Evolutionary conservation across 2,888 invertebrate genomes (phyloP).

Genomic region (Panopea generosa): DNA sequence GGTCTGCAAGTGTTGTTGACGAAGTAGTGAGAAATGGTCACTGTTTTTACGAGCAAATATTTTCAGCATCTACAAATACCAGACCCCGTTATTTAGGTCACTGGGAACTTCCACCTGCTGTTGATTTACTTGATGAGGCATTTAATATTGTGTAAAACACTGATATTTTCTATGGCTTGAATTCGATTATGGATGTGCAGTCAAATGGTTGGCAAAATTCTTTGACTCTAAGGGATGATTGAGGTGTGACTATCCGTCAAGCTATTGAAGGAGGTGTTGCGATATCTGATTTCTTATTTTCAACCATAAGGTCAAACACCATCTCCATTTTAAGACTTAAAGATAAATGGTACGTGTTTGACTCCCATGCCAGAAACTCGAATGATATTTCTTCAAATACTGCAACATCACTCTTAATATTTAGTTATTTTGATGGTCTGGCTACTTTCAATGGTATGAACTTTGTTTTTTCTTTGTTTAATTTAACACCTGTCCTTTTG

Average conservation of each 20-base stretch:
- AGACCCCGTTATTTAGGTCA: no score
- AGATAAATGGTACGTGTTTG: neutral
- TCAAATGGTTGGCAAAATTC: neutral
- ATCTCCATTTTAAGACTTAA: no score
- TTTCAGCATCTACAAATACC: neutral
- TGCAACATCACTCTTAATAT: neutral
- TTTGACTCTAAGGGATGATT: no score
- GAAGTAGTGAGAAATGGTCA: no score
- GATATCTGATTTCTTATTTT: slow-evolving; percentile 2
- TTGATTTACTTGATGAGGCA: neutral
- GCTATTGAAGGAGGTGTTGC: neutral
- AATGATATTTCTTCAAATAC: neutral
- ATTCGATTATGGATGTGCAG: neutral
- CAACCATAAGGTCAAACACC: neutral
- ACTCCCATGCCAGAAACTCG: no score
- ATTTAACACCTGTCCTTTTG: slow-evolving; percentile 9
- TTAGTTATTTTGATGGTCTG: neutral
- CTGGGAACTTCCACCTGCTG: slow-evolving; percentile 1
- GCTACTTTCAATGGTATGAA: neutral
- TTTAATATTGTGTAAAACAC: neutral
- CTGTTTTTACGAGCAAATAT: neutral
- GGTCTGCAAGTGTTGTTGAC: no score
- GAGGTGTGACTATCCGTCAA: neutral
- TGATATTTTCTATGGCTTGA: slow-evolving; percentile 1
- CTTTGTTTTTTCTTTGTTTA: neutral